Percentiles rank a stretch among this genome's conserved stretches.
phyloP scores from a whole-genome alignment of 1,140 invertebrate species.

The Nymphalis io region DNA sequence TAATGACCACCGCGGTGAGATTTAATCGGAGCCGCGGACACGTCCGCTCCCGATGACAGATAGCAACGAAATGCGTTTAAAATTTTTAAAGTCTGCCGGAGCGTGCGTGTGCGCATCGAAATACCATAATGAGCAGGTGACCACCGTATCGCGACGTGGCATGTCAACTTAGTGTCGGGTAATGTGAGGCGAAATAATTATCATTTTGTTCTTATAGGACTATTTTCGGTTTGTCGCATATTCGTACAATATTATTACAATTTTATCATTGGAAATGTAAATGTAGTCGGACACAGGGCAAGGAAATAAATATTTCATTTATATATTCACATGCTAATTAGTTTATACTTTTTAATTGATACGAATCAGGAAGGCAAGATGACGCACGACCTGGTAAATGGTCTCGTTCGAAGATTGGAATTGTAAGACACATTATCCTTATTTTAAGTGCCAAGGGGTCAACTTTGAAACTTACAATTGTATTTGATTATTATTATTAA shows the following conservation, averaged over 20 bases:
- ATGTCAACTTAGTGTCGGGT: conserved; percentile 62
- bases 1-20: conserved; percentile 70
- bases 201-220: conserved; percentile 42
- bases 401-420: no score
- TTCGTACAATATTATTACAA: not conserved
- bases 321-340: no score
- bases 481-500: no score
- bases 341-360: no score
- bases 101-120: conserved; percentile 59
- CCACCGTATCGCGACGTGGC: conserved; percentile 52
- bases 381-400: no score
- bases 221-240: conserved; percentile 12
- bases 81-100: conserved; percentile 48
- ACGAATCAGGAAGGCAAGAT: no score
- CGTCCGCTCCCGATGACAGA: conserved; percentile 72
- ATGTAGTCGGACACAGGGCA: not conserved
- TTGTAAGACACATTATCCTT: no score
- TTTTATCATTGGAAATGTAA: not conserved
- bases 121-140: conserved; percentile 68
- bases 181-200: conserved; percentile 56
- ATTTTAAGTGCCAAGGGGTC: no score
- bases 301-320: not conserved
- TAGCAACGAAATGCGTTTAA: conserved; percentile 66
- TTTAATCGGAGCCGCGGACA: conserved; percentile 61
- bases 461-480: no score